Conservation (phyloP, 2,113 vertebrate genomes). For the Hydrochoerus hydrochaeris region DNA sequence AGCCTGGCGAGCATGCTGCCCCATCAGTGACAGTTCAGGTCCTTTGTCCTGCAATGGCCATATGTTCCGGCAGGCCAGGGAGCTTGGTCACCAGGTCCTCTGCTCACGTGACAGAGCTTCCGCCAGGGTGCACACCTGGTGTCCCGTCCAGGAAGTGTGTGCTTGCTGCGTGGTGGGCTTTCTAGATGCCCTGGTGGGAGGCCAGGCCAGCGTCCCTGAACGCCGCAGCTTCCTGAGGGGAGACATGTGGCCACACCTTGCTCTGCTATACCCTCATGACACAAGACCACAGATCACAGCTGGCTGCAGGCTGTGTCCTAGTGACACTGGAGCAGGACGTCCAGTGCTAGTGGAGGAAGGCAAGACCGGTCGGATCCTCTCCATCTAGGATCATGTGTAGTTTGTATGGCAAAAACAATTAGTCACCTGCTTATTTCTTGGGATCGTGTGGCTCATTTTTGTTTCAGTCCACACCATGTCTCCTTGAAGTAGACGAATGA, state of each 20-base stretch:
- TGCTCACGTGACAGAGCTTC: background rate
- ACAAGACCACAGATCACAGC: background rate
- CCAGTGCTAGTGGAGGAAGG: background rate
- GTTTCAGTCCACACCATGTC: background rate
- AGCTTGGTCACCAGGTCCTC: background rate
- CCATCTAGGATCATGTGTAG: background rate
- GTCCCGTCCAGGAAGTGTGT: background rate
- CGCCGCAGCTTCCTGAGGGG: background rate
- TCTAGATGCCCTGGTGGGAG: background rate
- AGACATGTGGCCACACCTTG: background rate
- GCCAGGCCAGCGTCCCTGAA: background rate
- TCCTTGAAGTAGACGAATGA: background rate
- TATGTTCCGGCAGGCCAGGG: too few relatives aligned
- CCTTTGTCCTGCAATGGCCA: background rate
- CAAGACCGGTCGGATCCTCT: too few relatives aligned
- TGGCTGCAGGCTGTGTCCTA: background rate
- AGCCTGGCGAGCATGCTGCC: background rate
- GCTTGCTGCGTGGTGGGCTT: background rate
- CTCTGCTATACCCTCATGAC: too few relatives aligned
- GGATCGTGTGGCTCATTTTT: background rate
- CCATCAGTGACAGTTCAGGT: background rate
- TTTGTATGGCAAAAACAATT: background rate
- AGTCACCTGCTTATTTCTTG: background rate
- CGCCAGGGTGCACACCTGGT: accelerated
- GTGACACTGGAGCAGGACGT: background rate